Conservation (phyloP, 2,113 vertebrate species). For the Stercorarius parasiticus region DNA sequence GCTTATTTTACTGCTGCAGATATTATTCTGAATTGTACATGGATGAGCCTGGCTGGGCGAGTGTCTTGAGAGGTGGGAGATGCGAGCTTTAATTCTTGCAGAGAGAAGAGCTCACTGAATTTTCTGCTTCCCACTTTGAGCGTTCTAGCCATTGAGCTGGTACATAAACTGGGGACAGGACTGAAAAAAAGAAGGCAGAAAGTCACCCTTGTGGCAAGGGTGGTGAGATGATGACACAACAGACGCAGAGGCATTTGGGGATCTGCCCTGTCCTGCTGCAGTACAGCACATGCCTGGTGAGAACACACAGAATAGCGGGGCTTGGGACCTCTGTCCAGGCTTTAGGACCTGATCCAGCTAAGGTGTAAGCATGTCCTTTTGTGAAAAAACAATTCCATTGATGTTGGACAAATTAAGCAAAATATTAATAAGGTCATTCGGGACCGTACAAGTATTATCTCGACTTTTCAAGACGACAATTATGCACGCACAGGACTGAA, state of each 20-base stretch:
- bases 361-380: neutral
- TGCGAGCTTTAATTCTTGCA: neutral
- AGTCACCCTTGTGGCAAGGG: accelerated
- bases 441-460: neutral
- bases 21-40: neutral
- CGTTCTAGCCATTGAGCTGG: neutral
- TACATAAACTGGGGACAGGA: neutral
- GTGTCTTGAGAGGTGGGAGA: neutral
- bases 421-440: neutral
- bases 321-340: neutral
- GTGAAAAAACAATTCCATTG: neutral
- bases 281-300: neutral
- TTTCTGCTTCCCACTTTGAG: neutral
- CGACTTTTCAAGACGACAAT: neutral
- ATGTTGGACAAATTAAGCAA: neutral
- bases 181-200: neutral
- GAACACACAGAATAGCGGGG: accelerated
- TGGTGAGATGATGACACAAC: neutral
- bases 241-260: neutral
- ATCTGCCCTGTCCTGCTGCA: neutral
- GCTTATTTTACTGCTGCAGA: neutral
- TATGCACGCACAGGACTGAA: neutral
- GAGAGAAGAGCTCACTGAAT: neutral
- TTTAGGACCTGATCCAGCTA: too few species aligned
- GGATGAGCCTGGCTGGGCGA: neutral